Conservation (phyloP, 2,888 invertebrate species). For the Synanthedon andrenaeformis region DNA sequence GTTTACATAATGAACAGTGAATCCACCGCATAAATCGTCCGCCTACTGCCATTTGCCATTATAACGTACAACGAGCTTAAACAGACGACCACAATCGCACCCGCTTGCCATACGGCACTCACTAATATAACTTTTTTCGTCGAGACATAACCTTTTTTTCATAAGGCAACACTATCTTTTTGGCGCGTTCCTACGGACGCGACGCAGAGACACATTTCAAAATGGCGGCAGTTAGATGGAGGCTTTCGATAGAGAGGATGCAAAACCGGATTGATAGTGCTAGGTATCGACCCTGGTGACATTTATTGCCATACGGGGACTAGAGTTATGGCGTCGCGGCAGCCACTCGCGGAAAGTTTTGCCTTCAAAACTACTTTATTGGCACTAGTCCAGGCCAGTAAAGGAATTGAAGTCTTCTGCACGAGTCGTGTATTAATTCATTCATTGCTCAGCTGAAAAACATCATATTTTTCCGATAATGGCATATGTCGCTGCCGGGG, state of each 20-base stretch:
- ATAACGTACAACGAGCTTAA: constrained; percentile 24
- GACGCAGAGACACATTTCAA: constrained; percentile 6
- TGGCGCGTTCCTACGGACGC: constrained; percentile 15
- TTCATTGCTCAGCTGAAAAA: constrained; percentile 56
- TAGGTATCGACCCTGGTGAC: constrained; percentile 43
- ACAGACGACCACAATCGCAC: constrained; percentile 31
- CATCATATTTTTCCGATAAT: constrained; percentile 51
- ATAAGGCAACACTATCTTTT: constrained; percentile 32
- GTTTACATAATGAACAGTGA: background rate
- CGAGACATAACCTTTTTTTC: constrained; percentile 24
- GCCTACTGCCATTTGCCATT: background rate
- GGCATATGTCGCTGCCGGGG: constrained; percentile 35
- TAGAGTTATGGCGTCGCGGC: constrained; percentile 39
- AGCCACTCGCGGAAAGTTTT: constrained; percentile 36
- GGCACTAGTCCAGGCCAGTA: constrained; percentile 49
- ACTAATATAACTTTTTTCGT: constrained; percentile 27
- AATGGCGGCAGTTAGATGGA: constrained; percentile 44
- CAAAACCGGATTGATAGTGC: constrained; percentile 58
- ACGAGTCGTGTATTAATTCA: constrained; percentile 41
- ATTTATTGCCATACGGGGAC: constrained; percentile 42
- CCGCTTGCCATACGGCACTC: constrained; percentile 38
- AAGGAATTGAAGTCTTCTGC: constrained; percentile 30
- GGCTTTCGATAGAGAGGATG: constrained; percentile 54
- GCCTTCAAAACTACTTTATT: constrained; percentile 50
- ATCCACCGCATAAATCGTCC: background rate